Evolutionary conservation across 2,113 vertebrate genomes (phyloP).

Genomic region (Neogobius melanostomus): DNA sequence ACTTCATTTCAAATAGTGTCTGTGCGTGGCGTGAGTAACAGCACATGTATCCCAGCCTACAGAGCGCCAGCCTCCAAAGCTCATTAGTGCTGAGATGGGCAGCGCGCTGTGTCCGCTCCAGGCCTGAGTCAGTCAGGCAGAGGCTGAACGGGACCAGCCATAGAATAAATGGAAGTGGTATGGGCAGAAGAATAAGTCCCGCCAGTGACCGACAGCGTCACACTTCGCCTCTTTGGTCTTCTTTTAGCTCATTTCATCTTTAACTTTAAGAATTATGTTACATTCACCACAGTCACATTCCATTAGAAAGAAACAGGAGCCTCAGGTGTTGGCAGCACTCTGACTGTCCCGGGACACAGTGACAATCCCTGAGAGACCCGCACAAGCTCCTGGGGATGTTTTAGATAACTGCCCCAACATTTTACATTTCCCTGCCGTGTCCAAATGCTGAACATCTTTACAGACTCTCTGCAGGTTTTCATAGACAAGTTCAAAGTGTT

Average conservation of each 20-base stretch:
- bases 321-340: neutral
- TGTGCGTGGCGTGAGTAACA: neutral
- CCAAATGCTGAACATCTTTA: neutral
- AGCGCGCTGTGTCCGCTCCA: neutral
- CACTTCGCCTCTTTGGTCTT: neutral
- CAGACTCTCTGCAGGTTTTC: neutral
- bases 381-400: neutral
- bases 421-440: neutral
- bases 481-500: neutral
- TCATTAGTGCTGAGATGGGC: neutral
- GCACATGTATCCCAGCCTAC: neutral
- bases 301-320: neutral
- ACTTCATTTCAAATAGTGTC: neutral
- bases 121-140: neutral
- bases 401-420: neutral
- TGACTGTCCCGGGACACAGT: neutral
- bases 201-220: neutral
- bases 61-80: neutral
- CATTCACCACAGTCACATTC: neutral
- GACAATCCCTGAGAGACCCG: neutral
- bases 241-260: too few relatives aligned
- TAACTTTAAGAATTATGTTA: neutral
- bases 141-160: neutral
- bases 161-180: neutral
- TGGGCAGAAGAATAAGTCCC: neutral